Conservation (phyloP, 2,888 invertebrate genomes). For the Spisula solida region DNA sequence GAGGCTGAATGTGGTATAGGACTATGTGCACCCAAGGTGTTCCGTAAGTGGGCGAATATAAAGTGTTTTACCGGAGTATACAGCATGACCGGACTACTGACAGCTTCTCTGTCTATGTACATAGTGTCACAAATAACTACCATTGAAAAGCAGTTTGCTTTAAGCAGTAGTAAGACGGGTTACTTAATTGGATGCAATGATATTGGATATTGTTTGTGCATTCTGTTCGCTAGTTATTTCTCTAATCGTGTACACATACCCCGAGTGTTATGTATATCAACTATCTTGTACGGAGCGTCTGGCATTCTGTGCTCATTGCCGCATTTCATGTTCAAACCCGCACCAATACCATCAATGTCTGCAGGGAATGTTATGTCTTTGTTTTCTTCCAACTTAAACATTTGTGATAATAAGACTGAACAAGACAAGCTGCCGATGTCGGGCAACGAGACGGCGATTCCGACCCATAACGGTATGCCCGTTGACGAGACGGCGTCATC, state of each 20-base stretch:
- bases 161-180: constrained; percentile 78
- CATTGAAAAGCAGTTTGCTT: constrained; percentile 78
- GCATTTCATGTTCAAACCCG: constrained; percentile 54
- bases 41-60: constrained; percentile 63
- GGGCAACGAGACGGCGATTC: neutral
- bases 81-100: constrained; percentile 67
- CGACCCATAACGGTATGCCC: neutral
- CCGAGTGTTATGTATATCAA: constrained; percentile 59
- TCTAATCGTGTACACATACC: constrained; percentile 69
- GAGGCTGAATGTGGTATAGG: constrained; percentile 62
- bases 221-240: constrained; percentile 68
- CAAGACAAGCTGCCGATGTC: neutral
- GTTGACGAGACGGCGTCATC: constrained; percentile 23
- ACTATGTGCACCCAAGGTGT: constrained; percentile 50
- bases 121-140: constrained; percentile 76
- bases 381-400: neutral
- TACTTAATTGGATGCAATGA: constrained; percentile 80
- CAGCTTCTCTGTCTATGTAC: constrained; percentile 69
- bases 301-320: constrained; percentile 68
- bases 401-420: constrained; percentile 10
- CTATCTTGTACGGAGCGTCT: constrained; percentile 65
- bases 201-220: constrained; percentile 75
- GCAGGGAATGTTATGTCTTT: neutral
- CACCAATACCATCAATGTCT: neutral
- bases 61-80: constrained; percentile 66